Conservation (phyloP, 2,113 vertebrate genomes). For the Petroica traversi region DNA sequence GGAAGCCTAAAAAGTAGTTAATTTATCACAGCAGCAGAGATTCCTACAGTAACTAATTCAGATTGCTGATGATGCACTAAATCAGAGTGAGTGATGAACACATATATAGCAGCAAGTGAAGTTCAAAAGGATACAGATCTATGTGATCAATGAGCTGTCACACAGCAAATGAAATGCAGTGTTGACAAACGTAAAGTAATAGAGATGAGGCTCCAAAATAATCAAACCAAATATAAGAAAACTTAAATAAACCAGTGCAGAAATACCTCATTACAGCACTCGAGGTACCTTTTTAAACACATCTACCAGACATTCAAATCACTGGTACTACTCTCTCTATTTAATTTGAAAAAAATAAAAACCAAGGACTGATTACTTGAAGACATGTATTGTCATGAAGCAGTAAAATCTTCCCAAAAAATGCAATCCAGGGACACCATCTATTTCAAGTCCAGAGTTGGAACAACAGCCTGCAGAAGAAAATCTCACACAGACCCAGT, state of each 20-base stretch:
- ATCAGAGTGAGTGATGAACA: conserved; percentile 80
- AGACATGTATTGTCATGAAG: neutral
- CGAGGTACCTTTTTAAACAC: neutral
- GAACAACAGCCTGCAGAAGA: neutral
- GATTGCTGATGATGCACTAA: conserved; percentile 81
- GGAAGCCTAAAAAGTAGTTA: conserved; percentile 62
- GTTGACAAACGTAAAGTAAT: conserved; percentile 64
- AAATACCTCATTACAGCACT: neutral
- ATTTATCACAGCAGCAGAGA: conserved; percentile 70
- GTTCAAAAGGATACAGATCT: conserved; percentile 74
- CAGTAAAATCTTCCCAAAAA: conserved; percentile 22
- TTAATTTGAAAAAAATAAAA: neutral
- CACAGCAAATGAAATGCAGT: conserved; percentile 68
- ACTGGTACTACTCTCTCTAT: neutral
- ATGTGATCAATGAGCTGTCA: conserved; percentile 76
- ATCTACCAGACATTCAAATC: neutral
- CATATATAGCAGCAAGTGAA: conserved; percentile 67
- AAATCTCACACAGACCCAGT: neutral
- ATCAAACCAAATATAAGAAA: conserved; percentile 45
- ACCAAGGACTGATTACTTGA: neutral
- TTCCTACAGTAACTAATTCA: conserved; percentile 72
- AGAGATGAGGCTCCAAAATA: conserved; percentile 52
- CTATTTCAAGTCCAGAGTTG: neutral
- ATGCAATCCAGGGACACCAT: neutral
- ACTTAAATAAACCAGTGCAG: conserved; percentile 3